Base-by-base conservation (phyloP, 1,140 invertebrate species). In the Eubasilissa regina region DNA sequence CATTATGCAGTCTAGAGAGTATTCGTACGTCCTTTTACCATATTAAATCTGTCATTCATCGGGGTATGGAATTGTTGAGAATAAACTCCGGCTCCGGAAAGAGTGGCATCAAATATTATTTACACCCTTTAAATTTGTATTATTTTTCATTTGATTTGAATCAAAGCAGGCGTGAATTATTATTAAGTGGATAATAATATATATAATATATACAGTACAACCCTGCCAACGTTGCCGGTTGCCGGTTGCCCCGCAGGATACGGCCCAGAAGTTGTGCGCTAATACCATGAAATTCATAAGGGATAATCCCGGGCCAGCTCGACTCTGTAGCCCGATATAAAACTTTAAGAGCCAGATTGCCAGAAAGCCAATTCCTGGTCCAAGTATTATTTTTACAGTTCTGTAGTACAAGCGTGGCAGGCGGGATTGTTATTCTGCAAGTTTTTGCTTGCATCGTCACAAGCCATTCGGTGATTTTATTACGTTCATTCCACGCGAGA, bases 271-370 rank as follows among this genome's bases (percentile, higher is more conserved):
- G 62, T 66, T 68, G 19, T 68, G 64, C 21, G 64, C 64, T 68
- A 68, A 68, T 68, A 47, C 64, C 64, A 68, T 68, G 64, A 68
- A 68, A 68, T 68, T 68, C 64, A 68, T 68, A 68, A 45, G 64
- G 64, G 64, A 68, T 68, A 68, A 68, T 68, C 64, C 64, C 43
- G 15, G n/a, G 19, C 43, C 64, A 47, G 64, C 15, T 17, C n/a
- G 64, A 68, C 64, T 68, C 35, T 45, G 64, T 17, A 25, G 60
- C 13, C 43, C 64, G 64, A 68, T 68, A 68, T 68, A 68, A 68
- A 68, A 68, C 43, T 68, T 68, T 68, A 68, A 68, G 64, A 68
- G 64, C 64, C 64, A 68, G 64, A 68, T 68, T 68, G 64, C 64
- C 44, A 45, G 64, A 68, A 21, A 62, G 60, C 60, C 60, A 62